Evolutionary conservation across 2,797 vertebrate genomes (phyloP), one percentile per base, ranked within the genome.

Genomic region (Coranthus polyacanthus): DNA sequence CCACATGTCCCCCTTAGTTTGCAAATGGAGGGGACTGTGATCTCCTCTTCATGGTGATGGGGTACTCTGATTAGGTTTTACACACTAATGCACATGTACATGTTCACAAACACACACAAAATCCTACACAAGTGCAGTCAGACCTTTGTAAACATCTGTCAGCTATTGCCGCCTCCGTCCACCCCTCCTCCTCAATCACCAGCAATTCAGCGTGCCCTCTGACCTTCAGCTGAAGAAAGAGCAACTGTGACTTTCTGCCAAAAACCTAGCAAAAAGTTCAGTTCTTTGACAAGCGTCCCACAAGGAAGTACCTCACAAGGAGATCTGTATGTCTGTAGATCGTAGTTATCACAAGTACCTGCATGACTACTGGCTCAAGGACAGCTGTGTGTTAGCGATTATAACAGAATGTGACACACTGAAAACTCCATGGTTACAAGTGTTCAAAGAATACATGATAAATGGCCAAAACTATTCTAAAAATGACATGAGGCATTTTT

Each of bases 61-160:
- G 21, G 18, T 20, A 17, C 10, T 32, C 29, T 32, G 29, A 32
- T 32, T 32, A 32, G 29, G 29, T 32, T 32, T 32, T 32, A 32
- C 29, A 32, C 29, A 32, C 7, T 32, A 32, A 32, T 10, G 9
- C 10, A 32, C 29, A 52, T 52, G 9, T 32, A 32, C 29, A 52
- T 52, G 50, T 37, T 52, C 56, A 58, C 38, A 54, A 44, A 60
- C 26, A 46, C 58, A 49, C 32, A 60, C 47, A 34, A 74, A 62
- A 67, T 75, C 58, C 47, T 51, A 34, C 73, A 85, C 72, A 82
- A 77, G 46, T 74, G 81, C 84, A 83, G 81, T 72, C 75, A 81
- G 72, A 75, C 83, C 74, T 85, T 87, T 81, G 85, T 90, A 91
- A 88, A 93, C 92, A 94, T 93, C 92, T 93, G 92, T 92, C 92